Evolutionary conservation across 2,888 invertebrate genomes (phyloP).

Genomic region (Pyrocoelia pectoralis): DNA sequence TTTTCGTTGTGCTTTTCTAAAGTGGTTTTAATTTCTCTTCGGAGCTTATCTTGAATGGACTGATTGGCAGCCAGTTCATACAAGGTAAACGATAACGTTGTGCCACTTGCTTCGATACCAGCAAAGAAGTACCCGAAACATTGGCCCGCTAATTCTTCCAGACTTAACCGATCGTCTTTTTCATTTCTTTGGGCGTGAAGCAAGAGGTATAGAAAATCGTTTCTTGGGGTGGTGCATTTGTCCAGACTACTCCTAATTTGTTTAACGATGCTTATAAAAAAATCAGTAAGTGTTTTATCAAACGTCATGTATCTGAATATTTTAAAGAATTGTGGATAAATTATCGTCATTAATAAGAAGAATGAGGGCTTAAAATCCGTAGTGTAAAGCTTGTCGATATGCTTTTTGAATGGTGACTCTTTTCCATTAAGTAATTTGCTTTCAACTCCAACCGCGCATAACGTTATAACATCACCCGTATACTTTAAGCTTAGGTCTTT

Average conservation of each 20-base stretch:
- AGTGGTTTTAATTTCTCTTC: constrained; percentile 51
- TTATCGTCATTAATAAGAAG: no score
- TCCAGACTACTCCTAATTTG: no score
- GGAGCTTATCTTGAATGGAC: constrained; percentile 55
- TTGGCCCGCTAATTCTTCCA: constrained; percentile 44
- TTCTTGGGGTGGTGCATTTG: no score
- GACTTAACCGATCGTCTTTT: no score
- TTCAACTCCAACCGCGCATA: constrained; percentile 6
- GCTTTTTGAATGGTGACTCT: background rate
- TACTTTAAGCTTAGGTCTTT: constrained; percentile 21
- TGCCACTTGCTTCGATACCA: constrained; percentile 59
- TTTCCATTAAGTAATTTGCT: constrained; percentile 52
- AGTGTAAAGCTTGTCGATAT: no score
- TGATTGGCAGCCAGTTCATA: constrained; percentile 55
- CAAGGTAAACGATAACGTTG: constrained; percentile 51
- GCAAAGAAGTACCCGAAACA: constrained; percentile 57
- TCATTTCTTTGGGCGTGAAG: no score
- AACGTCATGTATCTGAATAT: no score
- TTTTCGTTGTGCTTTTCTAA: constrained; percentile 43
- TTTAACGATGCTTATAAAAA: no score
- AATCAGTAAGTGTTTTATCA: no score
- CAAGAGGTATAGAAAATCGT: no score
- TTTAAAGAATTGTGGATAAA: no score
- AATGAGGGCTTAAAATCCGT: no score
- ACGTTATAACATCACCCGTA: constrained; percentile 6